These are phyloP conservation scores for Drosophila paramelanica DNA, from an alignment of 2,888 invertebrate species.

Conservation along the genomic window DNA sequence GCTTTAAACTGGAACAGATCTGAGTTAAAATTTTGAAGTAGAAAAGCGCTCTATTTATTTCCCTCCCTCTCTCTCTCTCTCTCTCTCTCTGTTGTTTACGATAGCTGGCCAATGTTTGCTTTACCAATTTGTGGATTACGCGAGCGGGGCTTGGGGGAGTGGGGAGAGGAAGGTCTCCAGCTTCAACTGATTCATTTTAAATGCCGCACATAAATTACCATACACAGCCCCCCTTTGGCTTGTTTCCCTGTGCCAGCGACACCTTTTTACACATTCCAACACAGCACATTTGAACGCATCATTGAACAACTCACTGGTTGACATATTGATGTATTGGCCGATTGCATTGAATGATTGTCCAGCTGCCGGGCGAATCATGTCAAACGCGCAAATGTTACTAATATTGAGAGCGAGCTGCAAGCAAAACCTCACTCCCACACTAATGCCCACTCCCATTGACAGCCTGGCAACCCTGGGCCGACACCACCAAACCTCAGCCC, in stretches of 20 bases:
- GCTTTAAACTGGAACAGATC: slow-evolving; percentile 37
- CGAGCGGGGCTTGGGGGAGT: slow-evolving; percentile 28
- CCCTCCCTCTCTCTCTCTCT: slow-evolving; percentile 1
- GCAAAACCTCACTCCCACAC: no score
- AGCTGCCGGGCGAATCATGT: slow-evolving; percentile 54
- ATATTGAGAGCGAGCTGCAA: slow-evolving; percentile 37
- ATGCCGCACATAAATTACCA: slow-evolving; percentile 79
- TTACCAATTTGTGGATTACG: slow-evolving; percentile 62
- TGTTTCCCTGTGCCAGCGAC: slow-evolving; percentile 21
- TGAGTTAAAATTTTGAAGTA: slow-evolving; percentile 16
- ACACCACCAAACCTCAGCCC: slow-evolving; percentile 24
- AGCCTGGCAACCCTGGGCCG: slow-evolving; percentile 21
- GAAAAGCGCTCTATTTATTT: neutral
- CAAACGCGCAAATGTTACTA: slow-evolving; percentile 65
- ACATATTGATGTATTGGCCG: slow-evolving; percentile 74
- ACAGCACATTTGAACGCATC: slow-evolving; percentile 63
- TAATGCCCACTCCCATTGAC: no score
- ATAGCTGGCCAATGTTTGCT: slow-evolving; percentile 47
- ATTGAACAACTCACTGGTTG: slow-evolving; percentile 66
- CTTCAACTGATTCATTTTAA: slow-evolving; percentile 66
- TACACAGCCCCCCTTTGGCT: slow-evolving; percentile 13
- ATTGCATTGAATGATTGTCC: slow-evolving; percentile 67
- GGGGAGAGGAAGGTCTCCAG: slow-evolving; percentile 8
- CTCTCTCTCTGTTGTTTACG: slow-evolving; percentile 1
- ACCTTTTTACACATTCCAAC: slow-evolving; percentile 50